These are phyloP conservation scores for Zaprionus kolodkinae DNA, from an alignment of 1,140 invertebrate genomes.

Conservation along the genomic window DNA sequence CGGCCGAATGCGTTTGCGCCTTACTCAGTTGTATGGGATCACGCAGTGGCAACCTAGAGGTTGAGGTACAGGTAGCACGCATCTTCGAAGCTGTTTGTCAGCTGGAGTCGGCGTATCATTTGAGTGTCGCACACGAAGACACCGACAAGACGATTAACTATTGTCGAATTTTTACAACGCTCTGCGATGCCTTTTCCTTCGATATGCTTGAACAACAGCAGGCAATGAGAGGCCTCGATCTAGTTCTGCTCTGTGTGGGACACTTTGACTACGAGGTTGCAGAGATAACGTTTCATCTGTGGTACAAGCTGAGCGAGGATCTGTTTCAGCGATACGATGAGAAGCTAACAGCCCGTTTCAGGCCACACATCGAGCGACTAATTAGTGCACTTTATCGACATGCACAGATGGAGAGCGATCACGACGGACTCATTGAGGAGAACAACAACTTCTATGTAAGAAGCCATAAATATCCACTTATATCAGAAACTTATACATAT, in stretches of 20 bases:
- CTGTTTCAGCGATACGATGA: constrained; percentile 95
- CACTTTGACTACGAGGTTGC: constrained; percentile 99
- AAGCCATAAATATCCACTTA: not conserved
- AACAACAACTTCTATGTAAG: constrained; percentile 90
- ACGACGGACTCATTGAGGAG: constrained; percentile 95
- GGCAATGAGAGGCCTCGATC: constrained; percentile 93
- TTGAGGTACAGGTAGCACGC: constrained; percentile 87
- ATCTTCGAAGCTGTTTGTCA: constrained; percentile 92
- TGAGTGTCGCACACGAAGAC: constrained; percentile 96
- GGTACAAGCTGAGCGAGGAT: constrained; percentile 97
- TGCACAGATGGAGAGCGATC: constrained; percentile 95
- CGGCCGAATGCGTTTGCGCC: constrained; percentile 95
- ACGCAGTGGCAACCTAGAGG: constrained; percentile 83
- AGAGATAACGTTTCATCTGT: constrained; percentile 98
- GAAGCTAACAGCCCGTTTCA: constrained; percentile 91
- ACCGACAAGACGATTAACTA: constrained; percentile 96
- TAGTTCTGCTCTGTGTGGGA: constrained; percentile 95
- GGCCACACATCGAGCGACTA: constrained; percentile 95
- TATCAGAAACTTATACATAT: not conserved
- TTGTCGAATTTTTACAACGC: constrained; percentile 97
- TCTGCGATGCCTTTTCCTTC: constrained; percentile 95
- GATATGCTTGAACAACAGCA: constrained; percentile 92
- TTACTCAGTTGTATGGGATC: constrained; percentile 92
- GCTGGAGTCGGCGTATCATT: constrained; percentile 94
- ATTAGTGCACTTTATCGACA: constrained; percentile 93